Percentiles rank a stretch among this genome's conserved stretches.
These are phyloP conservation scores for Eristalinus aeneus DNA, from an alignment of 2,888 invertebrate genomes.

Conservation along the genomic window DNA sequence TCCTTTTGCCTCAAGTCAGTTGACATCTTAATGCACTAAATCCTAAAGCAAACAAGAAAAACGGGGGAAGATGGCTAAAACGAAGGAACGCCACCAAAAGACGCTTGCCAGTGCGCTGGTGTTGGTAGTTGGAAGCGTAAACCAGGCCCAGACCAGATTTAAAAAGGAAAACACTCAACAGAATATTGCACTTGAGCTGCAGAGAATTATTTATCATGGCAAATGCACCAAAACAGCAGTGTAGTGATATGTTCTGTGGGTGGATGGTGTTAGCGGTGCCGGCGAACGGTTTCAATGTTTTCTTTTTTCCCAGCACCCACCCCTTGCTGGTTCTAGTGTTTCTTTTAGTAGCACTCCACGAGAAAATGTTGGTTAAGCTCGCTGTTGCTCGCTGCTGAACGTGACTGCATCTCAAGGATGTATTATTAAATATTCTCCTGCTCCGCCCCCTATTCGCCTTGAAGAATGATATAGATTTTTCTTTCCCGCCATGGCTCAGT, in stretches of 20 bases:
- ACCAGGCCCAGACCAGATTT: conserved; percentile 46
- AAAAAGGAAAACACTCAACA: conserved; percentile 56
- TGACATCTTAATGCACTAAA: conserved; percentile 55
- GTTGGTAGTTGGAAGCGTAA: conserved; percentile 30
- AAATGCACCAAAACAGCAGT: conserved; percentile 59
- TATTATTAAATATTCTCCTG: conserved; percentile 62
- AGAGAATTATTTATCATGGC: conserved; percentile 64
- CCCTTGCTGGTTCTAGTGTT: neutral
- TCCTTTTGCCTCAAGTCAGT: conserved; percentile 33
- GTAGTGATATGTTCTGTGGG: conserved; percentile 44
- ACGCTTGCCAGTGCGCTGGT: neutral
- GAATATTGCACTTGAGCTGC: conserved; percentile 63
- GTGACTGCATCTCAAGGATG: conserved; percentile 66
- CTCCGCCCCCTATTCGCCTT: conserved; percentile 27
- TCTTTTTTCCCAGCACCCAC: neutral
- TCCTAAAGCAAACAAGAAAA: conserved; percentile 23
- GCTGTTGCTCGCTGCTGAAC: conserved; percentile 51
- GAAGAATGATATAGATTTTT: conserved; percentile 64
- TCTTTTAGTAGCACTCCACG: conserved; percentile 36
- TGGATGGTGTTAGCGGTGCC: conserved; percentile 41
- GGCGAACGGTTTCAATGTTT: conserved; percentile 9
- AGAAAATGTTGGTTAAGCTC: conserved; percentile 43
- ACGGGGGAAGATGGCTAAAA: conserved; percentile 3
- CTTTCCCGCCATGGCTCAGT: conserved; percentile 66
- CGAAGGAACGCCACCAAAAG: conserved; percentile 18